phyloP scores from a whole-genome alignment of 2,113 vertebrate species.

The Gnathonemus echidnorhynchus region DNA sequence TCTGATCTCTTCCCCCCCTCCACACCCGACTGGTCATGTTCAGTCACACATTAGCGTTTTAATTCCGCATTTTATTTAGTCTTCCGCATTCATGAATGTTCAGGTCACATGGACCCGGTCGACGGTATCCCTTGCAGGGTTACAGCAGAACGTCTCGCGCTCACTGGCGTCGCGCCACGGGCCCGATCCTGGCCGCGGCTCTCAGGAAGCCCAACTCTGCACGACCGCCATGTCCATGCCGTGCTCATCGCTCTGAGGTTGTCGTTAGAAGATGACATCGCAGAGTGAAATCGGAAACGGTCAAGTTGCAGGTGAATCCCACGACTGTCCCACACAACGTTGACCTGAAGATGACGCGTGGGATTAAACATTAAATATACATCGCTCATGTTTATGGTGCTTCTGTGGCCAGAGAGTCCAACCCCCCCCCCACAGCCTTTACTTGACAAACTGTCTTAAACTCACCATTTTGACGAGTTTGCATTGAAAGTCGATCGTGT shows the following conservation, averaged over 20 bases:
- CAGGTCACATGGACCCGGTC: background rate
- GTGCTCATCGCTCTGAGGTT: background rate
- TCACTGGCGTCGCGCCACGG: background rate
- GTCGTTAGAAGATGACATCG: too few relatives aligned
- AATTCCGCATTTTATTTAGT: background rate
- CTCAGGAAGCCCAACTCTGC: background rate
- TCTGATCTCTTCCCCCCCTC: background rate
- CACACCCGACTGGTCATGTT: background rate
- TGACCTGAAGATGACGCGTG: background rate
- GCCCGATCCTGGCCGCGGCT: background rate
- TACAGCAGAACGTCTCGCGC: background rate
- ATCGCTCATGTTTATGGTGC: background rate
- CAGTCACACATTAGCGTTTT: background rate
- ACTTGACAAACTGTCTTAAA: background rate
- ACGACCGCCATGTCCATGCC: background rate
- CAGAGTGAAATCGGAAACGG: background rate
- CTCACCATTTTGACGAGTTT: background rate
- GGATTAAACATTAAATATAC: background rate
- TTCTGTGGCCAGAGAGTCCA: background rate
- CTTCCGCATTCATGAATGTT: background rate
- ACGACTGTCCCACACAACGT: background rate
- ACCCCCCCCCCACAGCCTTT: background rate
- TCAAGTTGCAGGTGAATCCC: background rate
- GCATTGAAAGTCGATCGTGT: background rate
- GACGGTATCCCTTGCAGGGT: background rate